Evolutionary conservation across 2,888 invertebrate genomes (phyloP), one percentile per base, ranked within the genome.

Genomic region (Peribatodes rhomboidaria): DNA sequence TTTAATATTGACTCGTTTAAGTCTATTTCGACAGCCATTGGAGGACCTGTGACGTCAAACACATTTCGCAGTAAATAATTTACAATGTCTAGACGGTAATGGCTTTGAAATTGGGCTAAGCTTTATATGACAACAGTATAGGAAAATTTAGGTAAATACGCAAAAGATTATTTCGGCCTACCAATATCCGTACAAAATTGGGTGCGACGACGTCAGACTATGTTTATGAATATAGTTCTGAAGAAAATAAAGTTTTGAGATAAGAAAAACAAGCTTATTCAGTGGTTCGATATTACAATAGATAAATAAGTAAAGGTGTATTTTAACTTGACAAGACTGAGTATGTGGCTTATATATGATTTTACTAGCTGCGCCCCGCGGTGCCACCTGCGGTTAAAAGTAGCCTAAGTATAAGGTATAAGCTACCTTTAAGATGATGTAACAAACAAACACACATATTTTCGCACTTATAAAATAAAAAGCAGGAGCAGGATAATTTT

Each of bases 61-160:
- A 65, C 56, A 54, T 67, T 74, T 77, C 66, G 55, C 70, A 68
- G 39, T 47, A 73, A 74, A 77, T 76, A 73, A 75, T 74, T 73
- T 66, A 74, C 55, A 58, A 54, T 65, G 75, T 76, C 76, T 77
- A 75, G 81, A 81, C 80, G 66, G 65, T 79, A 82, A 81, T 76
- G 69, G 68, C 41, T 57, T 66, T 73, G 60, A 69, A 75, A 74
- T 74, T 72, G 57, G 69, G 70, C 64, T 71, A 65, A 72, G 69
- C 66, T 31, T 8, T 54, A 56, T 31, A 67, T 62, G 53, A 73
- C 61, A 66, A 69, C 62, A 72, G 47, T 60, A 67, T 61, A 35
- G 58, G 16, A 57, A 56, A 56, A 60, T 41, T 8, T 61, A 46
- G 50, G 20, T 47, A 57, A 61, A 57, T 67, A 53, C 65, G 59